Percentiles rank a stretch among this genome's conserved stretches.
Conservation (phyloP, 2,113 vertebrate genomes). For the Silurus meridionalis region DNA sequence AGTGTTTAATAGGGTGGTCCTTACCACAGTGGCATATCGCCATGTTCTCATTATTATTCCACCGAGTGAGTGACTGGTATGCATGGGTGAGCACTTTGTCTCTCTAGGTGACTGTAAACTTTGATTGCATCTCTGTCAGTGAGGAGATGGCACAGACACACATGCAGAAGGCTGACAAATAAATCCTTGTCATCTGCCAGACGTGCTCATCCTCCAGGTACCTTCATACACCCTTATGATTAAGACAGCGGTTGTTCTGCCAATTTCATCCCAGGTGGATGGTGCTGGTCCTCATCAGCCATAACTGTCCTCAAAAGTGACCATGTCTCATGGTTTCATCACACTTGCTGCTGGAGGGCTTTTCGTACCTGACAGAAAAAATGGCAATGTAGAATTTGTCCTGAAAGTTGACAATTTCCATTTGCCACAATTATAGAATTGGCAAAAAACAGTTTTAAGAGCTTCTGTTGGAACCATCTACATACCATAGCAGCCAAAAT, state of each 20-base stretch:
- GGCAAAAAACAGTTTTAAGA: background rate
- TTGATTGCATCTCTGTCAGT: constrained; percentile 42
- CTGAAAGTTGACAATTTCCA: background rate
- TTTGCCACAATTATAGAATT: constrained; percentile 13
- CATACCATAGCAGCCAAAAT: background rate
- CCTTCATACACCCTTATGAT: constrained; percentile 27
- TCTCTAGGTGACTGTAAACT: constrained; percentile 44
- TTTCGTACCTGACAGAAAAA: constrained; percentile 30
- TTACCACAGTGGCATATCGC: background rate
- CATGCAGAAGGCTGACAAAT: constrained; percentile 30
- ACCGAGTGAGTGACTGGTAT: constrained; percentile 33
- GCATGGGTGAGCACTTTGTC: constrained; percentile 18
- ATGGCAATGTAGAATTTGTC: constrained; percentile 23
- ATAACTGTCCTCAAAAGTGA: constrained; percentile 21
- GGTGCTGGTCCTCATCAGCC: constrained; percentile 15
- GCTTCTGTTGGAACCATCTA: background rate
- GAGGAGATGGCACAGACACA: constrained; percentile 28
- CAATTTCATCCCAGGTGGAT: constrained; percentile 21
- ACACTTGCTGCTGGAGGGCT: constrained; percentile 24
- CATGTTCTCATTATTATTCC: constrained; percentile 42
- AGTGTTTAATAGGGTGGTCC: constrained; percentile 18
- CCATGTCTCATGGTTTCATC: constrained; percentile 25
- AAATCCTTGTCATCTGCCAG: constrained; percentile 44
- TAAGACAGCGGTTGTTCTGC: constrained; percentile 21
- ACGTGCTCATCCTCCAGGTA: constrained; percentile 29